Conservation (phyloP, 2,888 invertebrate species). For the Merodon equestris region DNA sequence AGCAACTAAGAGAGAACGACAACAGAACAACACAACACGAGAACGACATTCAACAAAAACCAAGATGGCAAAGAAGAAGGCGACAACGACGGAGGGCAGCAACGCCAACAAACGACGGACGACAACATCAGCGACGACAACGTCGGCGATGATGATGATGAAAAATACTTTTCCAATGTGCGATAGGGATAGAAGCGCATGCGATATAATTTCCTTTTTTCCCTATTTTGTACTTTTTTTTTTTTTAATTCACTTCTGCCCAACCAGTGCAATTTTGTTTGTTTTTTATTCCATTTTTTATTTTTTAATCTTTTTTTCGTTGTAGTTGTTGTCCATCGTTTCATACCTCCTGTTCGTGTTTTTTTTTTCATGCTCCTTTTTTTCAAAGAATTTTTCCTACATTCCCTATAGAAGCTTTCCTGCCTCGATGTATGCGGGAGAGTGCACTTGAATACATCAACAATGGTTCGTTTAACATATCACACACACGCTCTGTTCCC, state of each 20-base stretch:
- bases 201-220: conserved; percentile 70
- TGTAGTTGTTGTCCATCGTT: conserved; percentile 26
- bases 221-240: conserved; percentile 5
- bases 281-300: not conserved
- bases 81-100: conserved; percentile 30
- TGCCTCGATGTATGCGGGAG: conserved; percentile 45
- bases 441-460: conserved; percentile 61
- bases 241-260: conserved; percentile 39
- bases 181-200: conserved; percentile 72
- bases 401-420: conserved; percentile 62
- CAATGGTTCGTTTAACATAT: conserved; percentile 7
- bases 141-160: conserved; percentile 52
- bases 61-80: conserved; percentile 10
- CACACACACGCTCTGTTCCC: conserved; percentile 13
- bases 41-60: conserved; percentile 59
- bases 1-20: conserved; percentile 58
- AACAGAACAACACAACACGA: conserved; percentile 40
- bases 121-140: conserved; percentile 38
- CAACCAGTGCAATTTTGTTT: conserved; percentile 57
- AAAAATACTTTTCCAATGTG: conserved; percentile 71
- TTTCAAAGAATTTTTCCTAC: conserved; percentile 41
- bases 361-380: conserved; percentile 34
- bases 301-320: conserved; percentile 2
- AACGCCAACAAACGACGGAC: conserved; percentile 72
- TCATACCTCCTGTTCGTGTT: conserved; percentile 25